Evolutionary conservation across 1,140 invertebrate species (phyloP), one percentile per base, ranked within the genome.

Genomic region (Musca domestica): DNA sequence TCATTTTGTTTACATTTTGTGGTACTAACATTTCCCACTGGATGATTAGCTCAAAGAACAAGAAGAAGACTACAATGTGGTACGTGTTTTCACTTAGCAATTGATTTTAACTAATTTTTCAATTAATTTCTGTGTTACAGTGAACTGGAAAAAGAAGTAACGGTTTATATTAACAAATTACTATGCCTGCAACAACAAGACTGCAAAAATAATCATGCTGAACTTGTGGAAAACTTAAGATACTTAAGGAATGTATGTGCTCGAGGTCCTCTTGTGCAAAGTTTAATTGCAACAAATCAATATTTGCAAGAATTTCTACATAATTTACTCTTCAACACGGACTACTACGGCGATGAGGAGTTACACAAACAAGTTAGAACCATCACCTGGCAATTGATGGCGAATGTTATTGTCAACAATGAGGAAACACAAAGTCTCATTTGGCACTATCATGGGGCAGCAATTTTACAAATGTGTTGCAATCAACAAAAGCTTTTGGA

Each of bases 331-430:
- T 68, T 68, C 20, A 17, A 34, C 49, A 51, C 12, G 3, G 49
- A 15, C 2, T 27, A 19, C 5, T 23, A 25, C 0, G 22, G n/a
- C n/a, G 27, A n/a, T n/a, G 15, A 19, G 2, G 49, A 49, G 7
- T 14, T 54, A 46, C 41, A 56, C 54, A 22, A 47, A 30, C 61
- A 27, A 48, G n/a, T 64, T 19, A 15, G 25, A 48, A 64, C 23
- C 0, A 64, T 80, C 10, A 65, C 75, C 3, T 72, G 78, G 10
- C 80, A 82, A 68, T 71, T 80, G 22, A 51, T 82, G 1, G 80
- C 78, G 22, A 82, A 82, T 66, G 71, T 74, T 19, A 72, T 76
- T 34, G 80, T 82, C 2, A 73, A 78, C 25, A 82, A 82, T 69
- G 68, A 64, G 9, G 64, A 34, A 9, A 67, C 72, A 0, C 80